Evolutionary conservation across 1,140 invertebrate genomes (phyloP).

Genomic region (Eumaeus atala): DNA sequence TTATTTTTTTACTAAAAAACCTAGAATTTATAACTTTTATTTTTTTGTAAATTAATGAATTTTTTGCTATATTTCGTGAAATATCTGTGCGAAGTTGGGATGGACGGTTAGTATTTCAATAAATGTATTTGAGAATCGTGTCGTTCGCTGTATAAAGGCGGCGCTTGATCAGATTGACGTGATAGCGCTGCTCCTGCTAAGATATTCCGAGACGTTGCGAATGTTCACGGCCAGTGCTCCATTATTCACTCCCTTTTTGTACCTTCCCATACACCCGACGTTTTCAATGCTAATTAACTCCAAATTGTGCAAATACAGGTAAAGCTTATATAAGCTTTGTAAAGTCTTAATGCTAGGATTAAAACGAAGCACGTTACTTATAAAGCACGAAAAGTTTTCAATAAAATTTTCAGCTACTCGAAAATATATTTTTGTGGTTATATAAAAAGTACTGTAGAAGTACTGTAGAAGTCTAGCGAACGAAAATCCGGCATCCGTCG

Average conservation of each 20-base stretch:
- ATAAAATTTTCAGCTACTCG: constrained; percentile 2
- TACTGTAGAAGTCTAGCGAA: constrained; percentile 21
- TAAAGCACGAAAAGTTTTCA: background rate
- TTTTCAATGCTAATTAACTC: constrained; percentile 18
- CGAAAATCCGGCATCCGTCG: constrained; percentile 46
- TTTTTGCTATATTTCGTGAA: too few species aligned
- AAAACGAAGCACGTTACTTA: background rate
- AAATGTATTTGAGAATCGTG: constrained; percentile 4
- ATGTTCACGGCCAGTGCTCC: constrained; percentile 47
- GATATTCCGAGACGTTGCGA: constrained; percentile 58
- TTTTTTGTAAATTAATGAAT: too few species aligned
- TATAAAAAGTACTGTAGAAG: constrained; percentile 11
- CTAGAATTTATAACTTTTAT: too few species aligned
- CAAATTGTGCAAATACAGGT: constrained; percentile 7
- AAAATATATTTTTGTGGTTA: background rate
- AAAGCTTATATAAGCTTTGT: background rate
- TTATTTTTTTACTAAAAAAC: too few species aligned
- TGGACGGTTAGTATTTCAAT: background rate
- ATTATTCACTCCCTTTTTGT: constrained; percentile 55
- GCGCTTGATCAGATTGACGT: constrained; percentile 36
- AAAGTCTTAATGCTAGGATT: background rate
- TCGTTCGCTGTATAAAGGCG: constrained; percentile 32
- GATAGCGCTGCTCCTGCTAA: constrained; percentile 47
- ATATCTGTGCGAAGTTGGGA: too few species aligned
- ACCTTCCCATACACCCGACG: constrained; percentile 23